Base-by-base conservation (phyloP, 2,113 vertebrate genomes). In the Bothrops jararaca region DNA sequence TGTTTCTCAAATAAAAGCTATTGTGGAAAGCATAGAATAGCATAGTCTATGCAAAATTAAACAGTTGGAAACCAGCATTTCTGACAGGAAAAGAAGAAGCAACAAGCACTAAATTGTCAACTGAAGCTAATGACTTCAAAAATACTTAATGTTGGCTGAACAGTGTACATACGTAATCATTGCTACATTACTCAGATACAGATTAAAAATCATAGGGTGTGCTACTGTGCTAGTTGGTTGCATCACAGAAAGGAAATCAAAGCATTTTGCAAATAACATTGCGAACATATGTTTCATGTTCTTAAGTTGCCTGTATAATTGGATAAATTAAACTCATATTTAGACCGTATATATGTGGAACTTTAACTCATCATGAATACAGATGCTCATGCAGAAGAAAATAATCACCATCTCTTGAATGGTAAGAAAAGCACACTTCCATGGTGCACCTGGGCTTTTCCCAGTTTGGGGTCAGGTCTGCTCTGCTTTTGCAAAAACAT, bases 241-340 rank as follows among this genome's bases (percentile, higher is more conserved):
- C 18, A 80, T 42, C 74, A 42, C 52, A 91, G n/a, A 29, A 89
- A 80, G 93, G 42, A 88, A 90, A 94, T 93, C 91, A 94, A 96
- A 95, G 74, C 20, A 18, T 45, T 90, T 56, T 95, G 93, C n/a
- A 52, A 88, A 91, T 90, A 48, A 96, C 90, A 87, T 90, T 86
- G 58, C 29, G n/a, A 12, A 87, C 20, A 1, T 12, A 89, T 2
- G 24, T 88, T 94, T 93, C 91, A 95, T 92, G 95, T 91, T 95
- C 39, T 93, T 60, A 22, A 4, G 22, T 57, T 95, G 94, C 80
- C 86, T 91, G 60, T 6, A 92, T 85, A 60, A 90, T 93, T 58
- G 24, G 92, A 92, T 85, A 80, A 42, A 60, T 1, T 22, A 64
- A 94, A 94, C 86, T 48, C 53, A 85, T 54, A 34, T 54, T 88